Conservation (phyloP, 2,888 invertebrate species). For the Achlya flavicornis region DNA sequence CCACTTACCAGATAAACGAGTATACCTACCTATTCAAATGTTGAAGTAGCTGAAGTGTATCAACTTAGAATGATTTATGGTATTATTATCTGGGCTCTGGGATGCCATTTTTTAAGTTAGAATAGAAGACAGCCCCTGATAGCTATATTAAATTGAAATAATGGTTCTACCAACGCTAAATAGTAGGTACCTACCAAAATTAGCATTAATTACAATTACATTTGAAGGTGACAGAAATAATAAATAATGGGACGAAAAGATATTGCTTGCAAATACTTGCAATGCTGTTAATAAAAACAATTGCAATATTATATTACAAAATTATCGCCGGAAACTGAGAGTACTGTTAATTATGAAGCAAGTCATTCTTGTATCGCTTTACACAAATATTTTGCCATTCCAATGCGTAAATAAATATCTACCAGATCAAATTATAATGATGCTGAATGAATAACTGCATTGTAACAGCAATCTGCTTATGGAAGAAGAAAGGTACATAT, state of each 20-base stretch:
- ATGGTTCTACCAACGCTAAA: too few relatives aligned
- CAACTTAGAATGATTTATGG: not conserved
- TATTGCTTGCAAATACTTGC: too few relatives aligned
- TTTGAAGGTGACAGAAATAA: not conserved
- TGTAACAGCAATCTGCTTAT: not conserved
- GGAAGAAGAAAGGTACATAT: not conserved
- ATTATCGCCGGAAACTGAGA: slow-evolving; percentile 34
- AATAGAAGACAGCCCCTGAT: too few relatives aligned
- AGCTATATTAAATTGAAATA: too few relatives aligned
- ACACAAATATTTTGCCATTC: slow-evolving; percentile 18
- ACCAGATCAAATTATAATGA: not conserved
- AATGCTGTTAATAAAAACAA: slow-evolving; percentile 18
- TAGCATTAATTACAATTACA: not conserved
- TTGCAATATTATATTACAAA: slow-evolving; percentile 15
- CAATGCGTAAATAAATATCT: not conserved
- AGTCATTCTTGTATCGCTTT: slow-evolving; percentile 28
- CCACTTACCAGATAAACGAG: not conserved
- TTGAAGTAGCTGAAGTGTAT: not conserved
- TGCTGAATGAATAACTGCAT: not conserved
- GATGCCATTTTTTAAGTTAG: too few relatives aligned
- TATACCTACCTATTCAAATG: not conserved
- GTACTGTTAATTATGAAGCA: slow-evolving; percentile 31
- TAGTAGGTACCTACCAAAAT: too few relatives aligned
- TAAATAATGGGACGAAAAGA: not conserved
- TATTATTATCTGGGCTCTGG: too few relatives aligned